A percentile compares a stretch with the other conserved stretches of the same genome.
These are phyloP conservation scores for Tychaedon coryphoeus DNA, from an alignment of 2,113 vertebrate genomes.

Conservation along the genomic window DNA sequence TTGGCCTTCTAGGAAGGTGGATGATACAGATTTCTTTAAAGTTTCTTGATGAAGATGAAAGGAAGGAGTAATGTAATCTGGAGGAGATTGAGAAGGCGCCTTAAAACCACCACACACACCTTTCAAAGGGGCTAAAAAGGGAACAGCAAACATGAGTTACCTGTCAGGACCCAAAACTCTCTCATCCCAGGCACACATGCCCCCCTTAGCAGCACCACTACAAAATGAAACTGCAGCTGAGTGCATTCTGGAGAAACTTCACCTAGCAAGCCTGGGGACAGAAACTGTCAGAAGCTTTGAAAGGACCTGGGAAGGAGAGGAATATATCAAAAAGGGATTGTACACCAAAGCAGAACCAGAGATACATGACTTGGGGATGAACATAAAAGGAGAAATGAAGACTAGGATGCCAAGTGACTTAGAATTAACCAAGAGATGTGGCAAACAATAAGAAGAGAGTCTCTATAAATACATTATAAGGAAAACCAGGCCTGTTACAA, in stretches of 20 bases:
- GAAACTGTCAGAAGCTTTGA: neutral
- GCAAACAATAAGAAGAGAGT: neutral
- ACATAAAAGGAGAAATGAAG: neutral
- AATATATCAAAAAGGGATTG: neutral
- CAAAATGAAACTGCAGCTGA: accelerated
- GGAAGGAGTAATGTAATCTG: neutral
- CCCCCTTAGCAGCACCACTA: neutral
- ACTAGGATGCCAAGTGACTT: neutral
- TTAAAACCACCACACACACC: neutral
- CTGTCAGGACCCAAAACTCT: neutral
- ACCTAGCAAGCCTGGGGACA: neutral
- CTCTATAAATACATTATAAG: neutral
- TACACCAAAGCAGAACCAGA: neutral
- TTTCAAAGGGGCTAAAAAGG: neutral
- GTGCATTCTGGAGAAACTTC: neutral
- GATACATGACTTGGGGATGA: neutral
- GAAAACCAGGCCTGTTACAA: neutral
- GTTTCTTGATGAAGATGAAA: neutral
- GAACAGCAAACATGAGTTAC: neutral
- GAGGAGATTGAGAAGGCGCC: neutral
- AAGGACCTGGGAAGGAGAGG: neutral
- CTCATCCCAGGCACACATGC: accelerated
- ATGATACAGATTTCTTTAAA: neutral
- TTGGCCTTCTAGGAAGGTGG: neutral
- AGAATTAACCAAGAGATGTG: neutral